Evolutionary conservation across 1,140 invertebrate species (phyloP).

Genomic region (Diplogasteroides magnus): DNA sequence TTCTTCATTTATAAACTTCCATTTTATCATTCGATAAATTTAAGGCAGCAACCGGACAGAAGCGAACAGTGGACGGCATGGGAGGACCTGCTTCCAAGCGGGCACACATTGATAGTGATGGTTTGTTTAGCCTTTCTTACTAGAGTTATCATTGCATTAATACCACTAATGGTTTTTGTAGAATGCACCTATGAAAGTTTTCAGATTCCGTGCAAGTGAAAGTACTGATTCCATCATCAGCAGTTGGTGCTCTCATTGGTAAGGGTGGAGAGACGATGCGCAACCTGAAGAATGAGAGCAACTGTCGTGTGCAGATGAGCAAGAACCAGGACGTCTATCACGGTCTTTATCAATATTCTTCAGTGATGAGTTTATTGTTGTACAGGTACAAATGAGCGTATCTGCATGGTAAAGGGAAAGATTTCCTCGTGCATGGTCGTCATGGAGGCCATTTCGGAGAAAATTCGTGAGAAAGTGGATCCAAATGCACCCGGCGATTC

Average conservation of each 20-base stretch:
- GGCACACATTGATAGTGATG: conserved; percentile 43
- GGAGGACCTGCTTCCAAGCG: conserved; percentile 46
- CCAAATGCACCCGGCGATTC: conserved; percentile 63
- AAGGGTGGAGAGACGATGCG: conserved; percentile 54
- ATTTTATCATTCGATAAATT: not conserved
- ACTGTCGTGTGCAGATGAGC: conserved; percentile 53
- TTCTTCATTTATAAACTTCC: not conserved
- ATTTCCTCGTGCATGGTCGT: conserved; percentile 86
- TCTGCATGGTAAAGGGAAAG: conserved; percentile 90
- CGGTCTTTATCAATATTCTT: conserved; percentile 17
- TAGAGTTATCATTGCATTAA: conserved; percentile 12
- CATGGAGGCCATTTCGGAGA: conserved; percentile 92
- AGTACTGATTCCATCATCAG: conserved; percentile 46
- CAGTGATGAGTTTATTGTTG: not conserved
- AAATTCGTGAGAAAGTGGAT: conserved; percentile 94
- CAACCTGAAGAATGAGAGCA: conserved; percentile 45
- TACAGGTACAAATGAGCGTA: conserved; percentile 86
- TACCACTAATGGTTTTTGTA: conserved; percentile 10
- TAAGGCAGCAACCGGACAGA: conserved; percentile 28
- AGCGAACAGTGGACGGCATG: conserved; percentile 41
- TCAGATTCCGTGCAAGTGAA: conserved; percentile 51
- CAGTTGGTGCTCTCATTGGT: conserved; percentile 53
- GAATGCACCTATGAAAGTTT: conserved; percentile 2
- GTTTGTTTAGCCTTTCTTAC: conserved; percentile 19
- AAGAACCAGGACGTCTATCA: conserved; percentile 54